Conservation (phyloP, 2,797 vertebrate genomes). For the Malurus splendens region DNA sequence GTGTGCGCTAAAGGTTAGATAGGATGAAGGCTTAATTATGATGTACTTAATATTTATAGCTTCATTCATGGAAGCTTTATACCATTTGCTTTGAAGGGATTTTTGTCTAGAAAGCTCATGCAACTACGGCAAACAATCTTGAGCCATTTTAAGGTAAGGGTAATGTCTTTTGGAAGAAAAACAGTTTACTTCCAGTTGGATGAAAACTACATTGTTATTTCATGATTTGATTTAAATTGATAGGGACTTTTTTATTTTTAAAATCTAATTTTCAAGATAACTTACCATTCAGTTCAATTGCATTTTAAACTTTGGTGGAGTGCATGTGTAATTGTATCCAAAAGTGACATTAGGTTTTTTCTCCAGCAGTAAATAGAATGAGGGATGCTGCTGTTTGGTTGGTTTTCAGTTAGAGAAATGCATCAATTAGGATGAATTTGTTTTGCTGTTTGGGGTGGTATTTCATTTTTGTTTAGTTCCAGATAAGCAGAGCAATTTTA, state of each 20-base stretch:
- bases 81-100: background rate
- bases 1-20: constrained; percentile 17
- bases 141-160: background rate
- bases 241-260: background rate
- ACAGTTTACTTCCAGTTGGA: background rate
- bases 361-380: constrained; percentile 31
- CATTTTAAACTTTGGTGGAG: background rate
- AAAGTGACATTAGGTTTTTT: constrained; percentile 9
- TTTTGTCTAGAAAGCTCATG: background rate
- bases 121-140: background rate
- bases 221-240: background rate
- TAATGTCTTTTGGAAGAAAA: background rate
- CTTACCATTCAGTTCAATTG: background rate
- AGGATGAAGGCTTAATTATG: constrained; percentile 40
- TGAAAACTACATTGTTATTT: background rate
- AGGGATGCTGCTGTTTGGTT: constrained; percentile 37
- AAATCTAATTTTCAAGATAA: background rate
- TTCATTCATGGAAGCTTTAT: background rate
- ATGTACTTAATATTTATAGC: constrained; percentile 45
- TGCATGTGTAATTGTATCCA: background rate
- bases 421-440: background rate
- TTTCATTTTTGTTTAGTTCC: constrained; percentile 25
- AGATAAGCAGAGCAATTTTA: background rate
- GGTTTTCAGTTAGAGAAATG: constrained; percentile 29
- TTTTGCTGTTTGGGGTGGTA: constrained; percentile 36